Evolutionary conservation across 1,140 invertebrate genomes (phyloP).

Genomic region (Drosophila triauraria): DNA sequence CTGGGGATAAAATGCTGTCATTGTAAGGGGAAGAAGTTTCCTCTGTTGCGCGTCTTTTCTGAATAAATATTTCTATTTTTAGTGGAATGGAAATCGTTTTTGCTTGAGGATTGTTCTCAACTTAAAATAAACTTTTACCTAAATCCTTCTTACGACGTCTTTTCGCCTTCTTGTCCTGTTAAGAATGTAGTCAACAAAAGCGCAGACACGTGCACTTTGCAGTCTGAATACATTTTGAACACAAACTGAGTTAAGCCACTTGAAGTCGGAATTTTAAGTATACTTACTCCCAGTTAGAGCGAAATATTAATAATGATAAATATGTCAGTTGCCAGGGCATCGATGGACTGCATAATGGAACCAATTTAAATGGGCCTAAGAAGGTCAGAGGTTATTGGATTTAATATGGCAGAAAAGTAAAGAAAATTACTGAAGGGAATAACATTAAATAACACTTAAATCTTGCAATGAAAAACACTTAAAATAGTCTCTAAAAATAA

Average conservation of each 20-base stretch:
- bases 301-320: conserved; percentile 22
- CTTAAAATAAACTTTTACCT: conserved; percentile 4
- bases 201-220: background rate
- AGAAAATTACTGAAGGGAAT: background rate
- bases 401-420: background rate
- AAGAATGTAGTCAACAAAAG: background rate
- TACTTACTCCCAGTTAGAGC: conserved; percentile 3
- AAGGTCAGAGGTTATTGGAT: background rate
- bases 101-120: background rate
- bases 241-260: conserved; percentile 5
- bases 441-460: too few relatives aligned
- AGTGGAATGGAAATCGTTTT: conserved; percentile 4
- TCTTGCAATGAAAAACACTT: background rate
- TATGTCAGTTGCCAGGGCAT: conserved; percentile 8
- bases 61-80: conserved; percentile 42
- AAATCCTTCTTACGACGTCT: conserved; percentile 1
- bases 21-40: conserved; percentile 14
- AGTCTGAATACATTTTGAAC: background rate
- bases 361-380: background rate
- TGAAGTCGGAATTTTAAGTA: conserved; percentile 11
- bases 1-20: conserved; percentile 12
- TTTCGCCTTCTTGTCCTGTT: background rate
- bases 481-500: too few relatives aligned
- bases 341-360: conserved; percentile 23
- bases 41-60: background rate